Evolutionary conservation across 2,888 invertebrate genomes (phyloP).

Genomic region (Chalcosyrphus nemorum): DNA sequence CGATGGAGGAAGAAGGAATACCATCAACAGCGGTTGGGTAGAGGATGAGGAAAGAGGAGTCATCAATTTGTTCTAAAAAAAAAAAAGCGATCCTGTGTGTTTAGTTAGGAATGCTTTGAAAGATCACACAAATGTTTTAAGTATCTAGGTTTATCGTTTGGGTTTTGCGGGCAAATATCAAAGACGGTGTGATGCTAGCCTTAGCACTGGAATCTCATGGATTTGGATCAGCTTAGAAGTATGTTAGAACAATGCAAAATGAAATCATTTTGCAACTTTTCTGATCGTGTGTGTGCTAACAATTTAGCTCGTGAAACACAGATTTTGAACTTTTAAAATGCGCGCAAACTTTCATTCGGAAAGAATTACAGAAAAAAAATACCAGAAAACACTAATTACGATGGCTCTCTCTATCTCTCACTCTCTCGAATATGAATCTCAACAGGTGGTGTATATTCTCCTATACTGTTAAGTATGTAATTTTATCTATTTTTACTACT

Average conservation of each 20-base stretch:
- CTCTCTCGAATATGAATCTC: constrained; percentile 66
- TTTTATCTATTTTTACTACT: constrained; percentile 35
- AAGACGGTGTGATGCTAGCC: constrained; percentile 12
- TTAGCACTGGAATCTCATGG: constrained; percentile 5
- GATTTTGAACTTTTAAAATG: neutral
- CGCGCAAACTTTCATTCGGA: neutral
- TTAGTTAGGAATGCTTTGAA: constrained; percentile 26
- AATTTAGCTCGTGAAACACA: too few relatives aligned
- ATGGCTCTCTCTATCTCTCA: constrained; percentile 71
- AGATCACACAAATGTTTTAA: constrained; percentile 39
- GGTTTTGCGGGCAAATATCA: neutral
- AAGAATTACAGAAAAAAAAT: constrained; percentile 16
- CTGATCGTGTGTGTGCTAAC: neutral
- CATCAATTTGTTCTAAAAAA: constrained; percentile 50
- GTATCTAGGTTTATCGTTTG: constrained; percentile 28
- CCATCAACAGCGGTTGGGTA: constrained; percentile 33
- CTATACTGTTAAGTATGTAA: constrained; percentile 67
- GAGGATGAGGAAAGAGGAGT: constrained; percentile 72
- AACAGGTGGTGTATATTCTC: constrained; percentile 71
- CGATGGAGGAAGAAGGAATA: neutral
- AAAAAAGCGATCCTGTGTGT: constrained; percentile 6
- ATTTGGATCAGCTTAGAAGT: constrained; percentile 30
- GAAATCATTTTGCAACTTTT: neutral
- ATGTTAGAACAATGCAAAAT: neutral
- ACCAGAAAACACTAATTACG: neutral